Evolutionary conservation across 2,113 vertebrate genomes (phyloP).

Genomic region (Crotalus viridis): DNA sequence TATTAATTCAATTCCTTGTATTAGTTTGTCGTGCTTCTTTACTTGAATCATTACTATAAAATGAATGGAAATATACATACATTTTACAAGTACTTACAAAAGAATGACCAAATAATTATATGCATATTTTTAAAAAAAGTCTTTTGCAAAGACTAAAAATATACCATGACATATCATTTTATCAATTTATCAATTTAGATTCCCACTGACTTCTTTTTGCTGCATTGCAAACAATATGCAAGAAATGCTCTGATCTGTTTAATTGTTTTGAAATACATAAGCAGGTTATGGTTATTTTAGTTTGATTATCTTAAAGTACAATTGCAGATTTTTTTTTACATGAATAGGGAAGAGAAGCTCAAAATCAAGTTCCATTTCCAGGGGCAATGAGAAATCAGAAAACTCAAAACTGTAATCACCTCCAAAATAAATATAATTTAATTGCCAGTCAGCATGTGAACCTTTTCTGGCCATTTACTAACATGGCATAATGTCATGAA

Average conservation of each 20-base stretch:
- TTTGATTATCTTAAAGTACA: background rate
- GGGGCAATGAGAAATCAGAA: background rate
- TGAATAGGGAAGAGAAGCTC: background rate
- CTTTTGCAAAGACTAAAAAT: background rate
- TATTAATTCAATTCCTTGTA: background rate
- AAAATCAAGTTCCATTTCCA: background rate
- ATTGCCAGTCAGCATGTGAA: background rate
- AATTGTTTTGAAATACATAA: background rate
- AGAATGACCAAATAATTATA: background rate
- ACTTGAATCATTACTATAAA: background rate
- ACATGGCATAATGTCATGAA: background rate
- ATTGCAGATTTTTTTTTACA: background rate
- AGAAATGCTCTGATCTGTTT: background rate
- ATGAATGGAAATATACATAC: constrained; percentile 1
- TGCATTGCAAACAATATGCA: background rate
- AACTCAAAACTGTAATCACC: background rate
- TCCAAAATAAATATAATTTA: background rate
- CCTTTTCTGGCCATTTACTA: background rate
- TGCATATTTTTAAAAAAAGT: background rate
- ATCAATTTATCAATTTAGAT: background rate
- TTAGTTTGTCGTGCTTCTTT: background rate
- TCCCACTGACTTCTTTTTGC: background rate
- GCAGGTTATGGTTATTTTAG: background rate
- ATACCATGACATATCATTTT: background rate
- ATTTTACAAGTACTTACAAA: background rate